Base-by-base conservation (phyloP, 2,797 vertebrate species). In the Takifugu rubripes region DNA sequence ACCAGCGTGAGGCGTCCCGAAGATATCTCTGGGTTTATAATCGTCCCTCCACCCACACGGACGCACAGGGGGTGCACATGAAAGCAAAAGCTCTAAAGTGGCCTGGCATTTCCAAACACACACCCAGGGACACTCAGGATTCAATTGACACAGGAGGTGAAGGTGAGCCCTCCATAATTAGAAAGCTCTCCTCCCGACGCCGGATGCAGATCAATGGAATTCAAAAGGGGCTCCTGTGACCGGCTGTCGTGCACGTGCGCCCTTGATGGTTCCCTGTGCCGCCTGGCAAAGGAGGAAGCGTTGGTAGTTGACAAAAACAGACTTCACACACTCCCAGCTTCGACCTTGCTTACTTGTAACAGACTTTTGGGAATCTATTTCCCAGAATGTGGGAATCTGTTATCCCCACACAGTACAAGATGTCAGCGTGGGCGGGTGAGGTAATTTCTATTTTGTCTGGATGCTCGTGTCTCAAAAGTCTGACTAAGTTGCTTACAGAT, bases 161-260 rank as follows among this genome's bases (percentile, higher is more conserved):
- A n/a, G 11, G 40, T 1, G 1, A 49, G 24, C 2, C 51, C 33
- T 50, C 51, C 36, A 44, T 54, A 49, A 51, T 63, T 55, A 68
- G 36, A 14, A 14, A 12, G 36, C 36, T 40, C 36, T 63, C 68
- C 59, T 74, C 64, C 58, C 56, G 73, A 54, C 24, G 25, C 69
- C 58, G 71, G 59, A n/a, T 25, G 54, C 54, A 54, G 76, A 79
- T 82, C 71, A 82, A 63, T 58, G 73, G 56, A 68, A 48, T 73
- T 75, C 49, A 62, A 54, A 63, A 48, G 68, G 48, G 67, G 77
- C 69, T 75, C 31, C 31, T 33, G 31, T 10, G 6, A 10, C 36
- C 36, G 36, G 8, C 3, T 12, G 36, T 14, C 2, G 36, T 14
- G 36, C 36, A 40, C 10, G 45, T 62, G 64, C 24, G 59, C 60